These are phyloP conservation scores for Lates calcarifer DNA, from an alignment of 2,113 vertebrate species.

Conservation along the genomic window DNA sequence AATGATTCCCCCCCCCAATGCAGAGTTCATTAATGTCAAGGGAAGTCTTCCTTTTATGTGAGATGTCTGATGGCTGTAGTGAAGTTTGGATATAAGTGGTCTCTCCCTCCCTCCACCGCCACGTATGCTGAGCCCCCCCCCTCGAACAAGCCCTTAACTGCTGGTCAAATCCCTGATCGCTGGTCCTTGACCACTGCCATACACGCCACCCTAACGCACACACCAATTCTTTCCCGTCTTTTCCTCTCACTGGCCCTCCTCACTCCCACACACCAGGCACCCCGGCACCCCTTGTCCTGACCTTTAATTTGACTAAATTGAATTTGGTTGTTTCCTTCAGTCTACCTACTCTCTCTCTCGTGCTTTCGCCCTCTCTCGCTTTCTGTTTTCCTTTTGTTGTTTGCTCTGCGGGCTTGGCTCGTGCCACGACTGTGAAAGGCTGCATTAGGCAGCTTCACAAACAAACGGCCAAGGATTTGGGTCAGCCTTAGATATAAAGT, in stretches of 20 bases:
- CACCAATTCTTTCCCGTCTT: not conserved
- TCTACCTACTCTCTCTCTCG: constrained; percentile 8
- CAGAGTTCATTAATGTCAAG: constrained; percentile 66
- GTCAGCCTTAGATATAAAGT: constrained; percentile 26
- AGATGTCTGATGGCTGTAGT: constrained; percentile 39
- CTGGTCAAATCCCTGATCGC: constrained; percentile 68
- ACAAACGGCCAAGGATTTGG: constrained; percentile 57
- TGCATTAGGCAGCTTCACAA: constrained; percentile 47
- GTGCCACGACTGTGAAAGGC: constrained; percentile 42
- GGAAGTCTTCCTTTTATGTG: constrained; percentile 21
- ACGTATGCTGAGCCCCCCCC: constrained; percentile 42
- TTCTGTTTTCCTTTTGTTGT: constrained; percentile 41
- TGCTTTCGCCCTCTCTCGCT: not conserved
- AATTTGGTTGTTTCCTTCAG: constrained; percentile 56
- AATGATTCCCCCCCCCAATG: constrained; percentile 42
- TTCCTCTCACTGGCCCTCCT: not conserved
- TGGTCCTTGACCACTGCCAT: constrained; percentile 63
- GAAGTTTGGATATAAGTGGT: constrained; percentile 47
- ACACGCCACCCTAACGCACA: constrained; percentile 1
- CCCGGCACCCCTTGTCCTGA: constrained; percentile 15
- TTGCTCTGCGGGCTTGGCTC: constrained; percentile 35
- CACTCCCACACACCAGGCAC: constrained; percentile 13
- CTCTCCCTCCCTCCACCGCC: not conserved
- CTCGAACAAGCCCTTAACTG: constrained; percentile 56
- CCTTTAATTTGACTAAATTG: constrained; percentile 63